These are phyloP conservation scores for Cololabis saira DNA, from an alignment of 2,113 vertebrate genomes.

Conservation along the genomic window DNA sequence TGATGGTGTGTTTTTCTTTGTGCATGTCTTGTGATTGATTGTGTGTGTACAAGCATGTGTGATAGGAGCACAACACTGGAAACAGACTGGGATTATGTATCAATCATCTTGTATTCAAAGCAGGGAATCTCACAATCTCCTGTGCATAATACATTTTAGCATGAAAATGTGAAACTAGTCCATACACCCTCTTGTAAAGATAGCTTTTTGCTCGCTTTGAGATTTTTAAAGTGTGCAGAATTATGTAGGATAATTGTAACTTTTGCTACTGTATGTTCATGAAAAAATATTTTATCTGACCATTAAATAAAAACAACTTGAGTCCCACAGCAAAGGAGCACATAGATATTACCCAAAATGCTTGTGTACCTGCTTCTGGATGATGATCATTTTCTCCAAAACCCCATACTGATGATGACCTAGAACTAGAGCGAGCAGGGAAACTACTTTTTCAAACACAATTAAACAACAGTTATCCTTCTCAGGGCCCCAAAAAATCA, in stretches of 20 bases:
- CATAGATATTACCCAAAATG: constrained; percentile 17
- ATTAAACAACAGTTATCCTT: constrained; percentile 7
- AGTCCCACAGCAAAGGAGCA: background rate
- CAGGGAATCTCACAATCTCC: constrained; percentile 27
- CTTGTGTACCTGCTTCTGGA: constrained; percentile 2
- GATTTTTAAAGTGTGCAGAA: no score
- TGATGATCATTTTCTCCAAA: constrained; percentile 36
- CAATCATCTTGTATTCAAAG: constrained; percentile 44
- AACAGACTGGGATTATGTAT: constrained; percentile 49
- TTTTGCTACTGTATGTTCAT: background rate
- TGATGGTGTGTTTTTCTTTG: constrained; percentile 1
- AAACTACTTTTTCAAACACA: constrained; percentile 13
- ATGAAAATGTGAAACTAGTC: constrained; percentile 23
- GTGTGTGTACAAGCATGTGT: constrained; percentile 18
- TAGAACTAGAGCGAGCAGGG: constrained; percentile 21
- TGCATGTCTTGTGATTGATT: constrained; percentile 7
- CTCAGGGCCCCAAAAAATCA: constrained; percentile 25
- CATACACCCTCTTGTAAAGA: background rate
- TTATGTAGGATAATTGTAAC: background rate
- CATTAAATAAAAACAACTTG: background rate
- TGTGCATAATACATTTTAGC: constrained; percentile 34
- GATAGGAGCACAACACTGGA: constrained; percentile 13
- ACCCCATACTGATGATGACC: constrained; percentile 15
- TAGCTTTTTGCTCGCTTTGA: background rate
- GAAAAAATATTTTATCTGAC: no score